phyloP scores from a whole-genome alignment of 2,113 vertebrate species.

The Phaetusa simplex region DNA sequence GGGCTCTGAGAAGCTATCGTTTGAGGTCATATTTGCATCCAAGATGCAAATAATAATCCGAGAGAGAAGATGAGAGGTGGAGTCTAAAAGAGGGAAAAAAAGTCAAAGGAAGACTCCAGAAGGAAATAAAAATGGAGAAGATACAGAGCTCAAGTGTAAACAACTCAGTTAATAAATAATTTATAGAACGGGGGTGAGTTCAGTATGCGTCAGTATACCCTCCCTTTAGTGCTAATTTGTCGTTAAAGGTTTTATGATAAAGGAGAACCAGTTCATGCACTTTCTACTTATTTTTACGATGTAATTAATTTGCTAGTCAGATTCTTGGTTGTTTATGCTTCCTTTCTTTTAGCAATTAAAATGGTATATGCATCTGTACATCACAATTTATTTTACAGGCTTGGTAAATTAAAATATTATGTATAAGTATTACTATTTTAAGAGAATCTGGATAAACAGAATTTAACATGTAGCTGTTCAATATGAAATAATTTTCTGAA shows the following conservation, averaged over 20 bases:
- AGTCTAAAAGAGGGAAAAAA: neutral
- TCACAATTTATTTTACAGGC: neutral
- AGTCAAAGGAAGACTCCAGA: neutral
- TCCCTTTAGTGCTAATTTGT: neutral
- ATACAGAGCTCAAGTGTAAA: neutral
- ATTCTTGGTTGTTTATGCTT: neutral
- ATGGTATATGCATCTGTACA: neutral
- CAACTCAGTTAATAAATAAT: neutral
- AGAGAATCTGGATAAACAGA: neutral
- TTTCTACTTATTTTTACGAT: neutral
- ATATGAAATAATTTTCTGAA: neutral
- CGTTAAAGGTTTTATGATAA: neutral
- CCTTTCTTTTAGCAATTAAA: neutral
- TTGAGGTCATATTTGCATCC: neutral
- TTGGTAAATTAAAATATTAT: neutral
- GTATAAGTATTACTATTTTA: neutral
- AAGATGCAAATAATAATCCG: neutral
- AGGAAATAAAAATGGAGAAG: neutral
- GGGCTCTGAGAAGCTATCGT: neutral
- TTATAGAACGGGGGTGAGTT: neutral
- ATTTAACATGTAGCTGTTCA: neutral
- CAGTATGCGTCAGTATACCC: neutral
- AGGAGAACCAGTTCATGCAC: neutral
- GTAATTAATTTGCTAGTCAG: neutral
- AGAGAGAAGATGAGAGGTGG: neutral